Conservation (phyloP, 2,797 vertebrate species). For the Sciurus carolinensis region DNA sequence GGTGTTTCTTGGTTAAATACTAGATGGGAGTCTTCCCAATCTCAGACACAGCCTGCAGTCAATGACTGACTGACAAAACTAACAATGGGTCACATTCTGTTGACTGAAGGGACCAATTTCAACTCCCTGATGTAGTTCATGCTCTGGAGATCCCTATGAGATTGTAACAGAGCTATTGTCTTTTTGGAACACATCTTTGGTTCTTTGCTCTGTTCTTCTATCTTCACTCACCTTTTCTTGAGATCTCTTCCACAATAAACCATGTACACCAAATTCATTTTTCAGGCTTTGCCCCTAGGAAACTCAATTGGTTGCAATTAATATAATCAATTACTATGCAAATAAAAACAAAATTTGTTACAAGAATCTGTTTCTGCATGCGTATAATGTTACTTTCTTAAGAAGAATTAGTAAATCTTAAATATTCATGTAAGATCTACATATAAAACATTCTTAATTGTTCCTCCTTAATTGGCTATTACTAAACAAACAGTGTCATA, state of each 20-base stretch:
- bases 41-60: not conserved
- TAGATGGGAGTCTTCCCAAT: not conserved
- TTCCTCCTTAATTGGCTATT: not conserved
- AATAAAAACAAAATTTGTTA: not conserved
- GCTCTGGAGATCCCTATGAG: not conserved
- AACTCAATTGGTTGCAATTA: not conserved
- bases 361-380: constrained; percentile 3
- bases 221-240: not conserved
- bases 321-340: not conserved
- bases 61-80: not conserved
- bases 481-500: not conserved
- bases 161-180: not conserved
- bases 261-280: not conserved
- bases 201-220: not conserved
- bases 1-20: not conserved
- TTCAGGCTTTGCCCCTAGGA: not conserved
- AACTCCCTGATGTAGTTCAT: not conserved
- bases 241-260: not conserved
- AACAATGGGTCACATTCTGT: not conserved
- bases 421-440: not conserved
- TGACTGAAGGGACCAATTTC: not conserved
- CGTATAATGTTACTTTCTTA: not conserved
- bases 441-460: not conserved
- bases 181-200: not conserved
- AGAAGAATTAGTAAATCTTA: constrained; percentile 23